Percentiles rank a stretch among this genome's conserved stretches.
These are phyloP conservation scores for Cercocebus atys DNA, from an alignment of 2,113 vertebrate genomes.

Conservation along the genomic window DNA sequence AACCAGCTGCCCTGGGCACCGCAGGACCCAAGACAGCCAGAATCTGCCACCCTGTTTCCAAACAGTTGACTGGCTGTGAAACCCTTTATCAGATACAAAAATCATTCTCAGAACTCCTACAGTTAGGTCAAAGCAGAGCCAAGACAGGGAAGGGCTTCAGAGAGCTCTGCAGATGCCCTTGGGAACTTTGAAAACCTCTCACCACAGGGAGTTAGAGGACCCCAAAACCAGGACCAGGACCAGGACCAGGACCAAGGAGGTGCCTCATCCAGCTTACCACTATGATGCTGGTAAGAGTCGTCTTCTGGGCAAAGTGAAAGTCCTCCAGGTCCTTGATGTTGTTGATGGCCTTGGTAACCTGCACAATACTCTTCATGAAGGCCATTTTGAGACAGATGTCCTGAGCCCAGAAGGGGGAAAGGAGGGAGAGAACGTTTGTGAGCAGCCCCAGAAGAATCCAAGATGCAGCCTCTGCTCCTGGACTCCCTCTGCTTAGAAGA, in stretches of 20 bases:
- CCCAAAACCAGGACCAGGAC: neutral
- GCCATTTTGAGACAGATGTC: constrained; percentile 71
- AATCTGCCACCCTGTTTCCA: neutral
- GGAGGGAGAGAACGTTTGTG: accelerated
- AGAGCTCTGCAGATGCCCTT: accelerated
- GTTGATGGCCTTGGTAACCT: neutral
- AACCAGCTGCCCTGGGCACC: neutral
- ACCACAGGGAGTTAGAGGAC: too few species aligned
- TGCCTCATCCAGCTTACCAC: neutral
- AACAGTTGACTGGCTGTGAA: neutral
- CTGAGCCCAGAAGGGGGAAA: neutral
- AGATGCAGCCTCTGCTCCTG: accelerated
- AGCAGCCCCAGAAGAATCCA: accelerated
- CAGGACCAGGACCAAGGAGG: neutral
- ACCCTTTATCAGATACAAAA: neutral
- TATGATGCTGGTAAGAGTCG: constrained; percentile 15
- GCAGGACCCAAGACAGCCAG: accelerated
- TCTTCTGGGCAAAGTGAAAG: constrained; percentile 55
- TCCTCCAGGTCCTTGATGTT: neutral
- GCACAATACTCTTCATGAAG: constrained; percentile 68
- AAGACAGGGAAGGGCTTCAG: neutral
- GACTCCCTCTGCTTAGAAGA: neutral
- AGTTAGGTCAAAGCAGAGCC: neutral
- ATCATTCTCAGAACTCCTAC: neutral
- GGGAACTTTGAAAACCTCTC: neutral